Evolutionary conservation across 2,113 vertebrate species (phyloP).

Genomic region (Odocoileus hemionus): DNA sequence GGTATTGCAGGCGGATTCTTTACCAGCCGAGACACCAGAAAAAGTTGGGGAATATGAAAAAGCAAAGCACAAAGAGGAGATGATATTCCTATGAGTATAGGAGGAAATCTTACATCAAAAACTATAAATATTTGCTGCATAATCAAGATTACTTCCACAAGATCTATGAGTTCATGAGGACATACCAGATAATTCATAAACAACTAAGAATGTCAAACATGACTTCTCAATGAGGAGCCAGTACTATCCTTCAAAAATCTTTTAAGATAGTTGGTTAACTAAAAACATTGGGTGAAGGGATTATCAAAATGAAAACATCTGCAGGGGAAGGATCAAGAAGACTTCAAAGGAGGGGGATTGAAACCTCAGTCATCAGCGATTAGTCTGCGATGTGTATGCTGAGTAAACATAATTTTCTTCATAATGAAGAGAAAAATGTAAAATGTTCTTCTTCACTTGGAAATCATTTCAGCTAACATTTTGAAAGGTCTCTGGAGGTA

Average conservation of each 20-base stretch:
- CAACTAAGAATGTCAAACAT: neutral
- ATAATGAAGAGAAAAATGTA: neutral
- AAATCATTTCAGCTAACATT: neutral
- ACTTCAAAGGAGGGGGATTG: neutral
- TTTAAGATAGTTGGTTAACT: neutral
- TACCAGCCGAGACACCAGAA: neutral
- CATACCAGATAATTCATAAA: neutral
- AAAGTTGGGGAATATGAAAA: neutral
- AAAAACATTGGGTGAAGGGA: neutral
- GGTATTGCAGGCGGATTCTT: neutral
- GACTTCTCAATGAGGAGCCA: conserved; percentile 7
- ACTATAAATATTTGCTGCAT: neutral
- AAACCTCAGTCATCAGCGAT: neutral
- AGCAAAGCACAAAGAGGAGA: conserved; percentile 12
- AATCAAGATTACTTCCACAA: neutral
- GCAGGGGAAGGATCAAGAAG: neutral
- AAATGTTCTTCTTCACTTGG: neutral
- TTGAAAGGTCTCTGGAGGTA: neutral
- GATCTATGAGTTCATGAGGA: neutral
- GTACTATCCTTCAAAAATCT: neutral
- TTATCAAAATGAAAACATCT: conserved; percentile 28
- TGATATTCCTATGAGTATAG: neutral
- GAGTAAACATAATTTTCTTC: neutral
- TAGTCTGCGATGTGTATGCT: neutral
- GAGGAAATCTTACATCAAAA: neutral